phyloP scores from a whole-genome alignment of 1,140 invertebrate species.

The Formica exsecta region DNA sequence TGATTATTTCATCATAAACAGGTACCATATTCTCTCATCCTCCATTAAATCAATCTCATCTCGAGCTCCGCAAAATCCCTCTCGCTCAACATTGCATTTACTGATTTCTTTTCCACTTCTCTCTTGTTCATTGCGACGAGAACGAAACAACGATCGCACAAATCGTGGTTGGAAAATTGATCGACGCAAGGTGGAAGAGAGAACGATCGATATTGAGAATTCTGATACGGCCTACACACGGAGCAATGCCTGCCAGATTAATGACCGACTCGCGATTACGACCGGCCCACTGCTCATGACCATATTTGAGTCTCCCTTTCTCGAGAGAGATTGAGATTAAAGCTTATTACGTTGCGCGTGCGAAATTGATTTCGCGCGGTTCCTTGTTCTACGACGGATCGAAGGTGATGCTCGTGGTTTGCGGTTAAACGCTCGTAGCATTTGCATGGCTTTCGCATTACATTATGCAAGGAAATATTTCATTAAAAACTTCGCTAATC shows the following conservation, averaged over 20 bases:
- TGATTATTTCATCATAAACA: not conserved
- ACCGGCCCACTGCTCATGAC: slow-evolving; percentile 71
- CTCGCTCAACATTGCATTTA: slow-evolving; percentile 42
- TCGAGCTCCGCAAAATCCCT: slow-evolving; percentile 32
- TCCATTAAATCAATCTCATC: slow-evolving; percentile 66
- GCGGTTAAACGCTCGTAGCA: slow-evolving; percentile 6
- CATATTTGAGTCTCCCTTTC: slow-evolving; percentile 77
- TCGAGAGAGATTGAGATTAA: slow-evolving; percentile 78
- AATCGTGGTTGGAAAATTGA: slow-evolving; percentile 54
- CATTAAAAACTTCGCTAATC: slow-evolving; percentile 52
- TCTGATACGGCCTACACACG: slow-evolving; percentile 73
- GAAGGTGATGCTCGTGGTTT: slow-evolving; percentile 66
- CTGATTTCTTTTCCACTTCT: slow-evolving; percentile 12
- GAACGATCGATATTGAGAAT: slow-evolving; percentile 75
- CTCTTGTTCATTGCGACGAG: not conserved
- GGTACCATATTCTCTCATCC: slow-evolving; percentile 14
- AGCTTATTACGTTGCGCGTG: slow-evolving; percentile 71
- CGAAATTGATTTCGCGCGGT: slow-evolving; percentile 78
- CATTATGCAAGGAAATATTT: slow-evolving; percentile 27
- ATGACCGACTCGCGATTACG: slow-evolving; percentile 76
- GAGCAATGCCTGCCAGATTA: slow-evolving; percentile 78
- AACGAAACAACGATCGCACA: slow-evolving; percentile 14
- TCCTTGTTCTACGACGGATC: slow-evolving; percentile 62
- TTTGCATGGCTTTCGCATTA: slow-evolving; percentile 40
- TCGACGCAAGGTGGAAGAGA: slow-evolving; percentile 54